Conservation (phyloP, 2,113 vertebrate genomes). For the Himantopus leucocephalus region DNA sequence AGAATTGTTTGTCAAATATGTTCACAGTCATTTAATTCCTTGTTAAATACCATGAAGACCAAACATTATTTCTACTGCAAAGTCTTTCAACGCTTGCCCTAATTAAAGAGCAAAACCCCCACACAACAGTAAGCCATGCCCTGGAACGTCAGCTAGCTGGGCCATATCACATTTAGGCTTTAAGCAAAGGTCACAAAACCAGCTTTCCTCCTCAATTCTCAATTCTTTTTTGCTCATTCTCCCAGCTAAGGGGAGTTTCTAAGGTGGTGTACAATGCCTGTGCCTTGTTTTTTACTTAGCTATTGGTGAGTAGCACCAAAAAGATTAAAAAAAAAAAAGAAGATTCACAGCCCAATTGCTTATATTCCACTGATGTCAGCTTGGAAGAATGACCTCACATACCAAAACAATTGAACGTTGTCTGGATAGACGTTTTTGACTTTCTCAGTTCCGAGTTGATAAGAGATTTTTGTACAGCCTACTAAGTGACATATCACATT, state of each 20-base stretch:
- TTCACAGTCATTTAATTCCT: not conserved
- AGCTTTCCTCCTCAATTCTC: not conserved
- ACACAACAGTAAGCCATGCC: not conserved
- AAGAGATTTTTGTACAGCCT: not conserved
- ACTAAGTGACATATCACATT: not conserved
- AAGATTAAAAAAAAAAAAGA: not conserved
- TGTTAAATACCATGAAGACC: not conserved
- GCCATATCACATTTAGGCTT: not conserved
- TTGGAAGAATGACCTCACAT: not conserved
- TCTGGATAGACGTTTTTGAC: not conserved
- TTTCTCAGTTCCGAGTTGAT: not conserved
- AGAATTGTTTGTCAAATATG: not conserved
- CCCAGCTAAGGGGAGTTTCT: not conserved
- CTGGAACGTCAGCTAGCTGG: not conserved
- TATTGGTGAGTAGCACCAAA: not conserved
- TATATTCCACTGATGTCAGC: not conserved
- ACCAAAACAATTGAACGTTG: not conserved
- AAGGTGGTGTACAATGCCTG: not conserved
- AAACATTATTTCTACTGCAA: not conserved
- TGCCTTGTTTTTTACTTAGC: not conserved
- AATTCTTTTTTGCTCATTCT: not conserved
- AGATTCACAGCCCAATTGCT: not conserved
- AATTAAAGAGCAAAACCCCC: not conserved
- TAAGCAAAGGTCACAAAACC: not conserved
- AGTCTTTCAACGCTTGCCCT: not conserved